Conservation (phyloP, 2,888 invertebrate species). For the Exephanes ischioxanthus region DNA sequence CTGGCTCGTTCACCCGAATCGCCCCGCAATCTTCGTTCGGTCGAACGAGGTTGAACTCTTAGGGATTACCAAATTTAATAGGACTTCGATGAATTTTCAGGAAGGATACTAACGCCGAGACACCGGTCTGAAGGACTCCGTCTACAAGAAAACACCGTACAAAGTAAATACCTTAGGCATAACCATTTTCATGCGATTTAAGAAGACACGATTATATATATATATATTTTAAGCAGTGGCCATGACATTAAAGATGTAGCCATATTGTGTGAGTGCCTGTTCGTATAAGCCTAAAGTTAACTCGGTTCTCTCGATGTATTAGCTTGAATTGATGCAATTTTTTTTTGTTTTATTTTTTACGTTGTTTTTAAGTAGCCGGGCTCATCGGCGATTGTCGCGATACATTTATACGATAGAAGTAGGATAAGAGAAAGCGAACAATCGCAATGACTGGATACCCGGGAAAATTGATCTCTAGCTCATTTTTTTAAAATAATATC, state of each 20-base stretch:
- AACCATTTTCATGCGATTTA: conserved; percentile 78
- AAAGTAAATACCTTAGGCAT: conserved; percentile 83
- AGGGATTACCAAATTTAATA: conserved; percentile 63
- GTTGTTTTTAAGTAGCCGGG: conserved; percentile 67
- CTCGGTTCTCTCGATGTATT: conserved; percentile 65
- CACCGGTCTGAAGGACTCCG: conserved; percentile 83
- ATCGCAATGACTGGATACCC: conserved; percentile 73
- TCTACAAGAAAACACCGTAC: conserved; percentile 82
- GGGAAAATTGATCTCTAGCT: conserved; percentile 82
- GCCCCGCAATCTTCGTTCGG: background rate
- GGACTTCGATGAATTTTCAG: conserved; percentile 77
- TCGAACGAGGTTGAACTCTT: conserved; percentile 41
- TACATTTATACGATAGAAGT: conserved; percentile 39
- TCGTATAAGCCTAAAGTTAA: conserved; percentile 74
- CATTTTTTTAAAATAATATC: conserved; percentile 73
- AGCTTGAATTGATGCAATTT: conserved; percentile 70
- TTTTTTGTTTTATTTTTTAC: conserved; percentile 27
- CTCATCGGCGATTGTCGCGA: conserved; percentile 70
- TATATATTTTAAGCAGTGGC: conserved; percentile 82
- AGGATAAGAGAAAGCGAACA: conserved; percentile 32
- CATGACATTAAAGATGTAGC: conserved; percentile 82
- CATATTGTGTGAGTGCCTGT: conserved; percentile 85
- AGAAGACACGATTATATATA: conserved; percentile 64
- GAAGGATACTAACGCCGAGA: conserved; percentile 85
- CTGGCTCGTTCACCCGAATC: conserved; percentile 41